These are phyloP conservation scores for Drosophila kuntzei DNA, from an alignment of 2,888 invertebrate species.

Conservation along the genomic window DNA sequence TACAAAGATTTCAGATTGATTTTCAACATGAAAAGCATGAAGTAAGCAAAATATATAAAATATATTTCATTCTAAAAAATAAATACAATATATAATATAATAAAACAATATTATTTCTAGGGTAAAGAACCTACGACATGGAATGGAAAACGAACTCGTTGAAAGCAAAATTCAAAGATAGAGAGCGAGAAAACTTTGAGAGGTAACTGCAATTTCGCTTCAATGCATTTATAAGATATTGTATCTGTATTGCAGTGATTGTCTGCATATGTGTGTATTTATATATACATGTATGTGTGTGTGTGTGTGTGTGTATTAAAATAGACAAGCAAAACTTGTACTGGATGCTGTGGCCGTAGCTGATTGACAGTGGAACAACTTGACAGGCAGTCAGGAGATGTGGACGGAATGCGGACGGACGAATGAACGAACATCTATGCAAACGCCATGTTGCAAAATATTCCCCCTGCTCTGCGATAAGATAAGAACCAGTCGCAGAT, in stretches of 20 bases:
- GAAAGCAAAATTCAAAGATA: slow-evolving; percentile 42
- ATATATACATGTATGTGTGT: slow-evolving; percentile 14
- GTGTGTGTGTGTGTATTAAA: slow-evolving; percentile 23
- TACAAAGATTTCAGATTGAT: no score
- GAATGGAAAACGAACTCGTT: slow-evolving; percentile 35
- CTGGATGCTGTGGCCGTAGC: slow-evolving; percentile 35
- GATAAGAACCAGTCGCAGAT: slow-evolving; percentile 61
- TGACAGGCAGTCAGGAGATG: slow-evolving; percentile 40
- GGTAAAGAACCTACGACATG: slow-evolving; percentile 41
- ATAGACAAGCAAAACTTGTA: slow-evolving; percentile 54
- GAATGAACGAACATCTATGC: slow-evolving; percentile 40
- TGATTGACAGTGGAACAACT: slow-evolving; percentile 62
- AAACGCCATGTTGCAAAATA: slow-evolving; percentile 42
- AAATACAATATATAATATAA: not conserved
- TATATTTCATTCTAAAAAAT: not conserved
- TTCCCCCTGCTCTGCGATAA: slow-evolving; percentile 30
- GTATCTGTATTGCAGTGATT: slow-evolving; percentile 60
- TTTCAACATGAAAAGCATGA: no score
- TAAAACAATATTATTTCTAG: slow-evolving; percentile 5
- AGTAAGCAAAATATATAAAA: not conserved
- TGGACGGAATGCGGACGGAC: slow-evolving; percentile 1
- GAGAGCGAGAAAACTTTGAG: slow-evolving; percentile 35
- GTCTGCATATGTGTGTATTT: slow-evolving; percentile 41
- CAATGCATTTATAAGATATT: slow-evolving; percentile 76
- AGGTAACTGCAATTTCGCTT: slow-evolving; percentile 73